These are phyloP conservation scores for Panagrolaimus sp. DNA, from an alignment of 1,140 invertebrate species.

Conservation along the genomic window DNA sequence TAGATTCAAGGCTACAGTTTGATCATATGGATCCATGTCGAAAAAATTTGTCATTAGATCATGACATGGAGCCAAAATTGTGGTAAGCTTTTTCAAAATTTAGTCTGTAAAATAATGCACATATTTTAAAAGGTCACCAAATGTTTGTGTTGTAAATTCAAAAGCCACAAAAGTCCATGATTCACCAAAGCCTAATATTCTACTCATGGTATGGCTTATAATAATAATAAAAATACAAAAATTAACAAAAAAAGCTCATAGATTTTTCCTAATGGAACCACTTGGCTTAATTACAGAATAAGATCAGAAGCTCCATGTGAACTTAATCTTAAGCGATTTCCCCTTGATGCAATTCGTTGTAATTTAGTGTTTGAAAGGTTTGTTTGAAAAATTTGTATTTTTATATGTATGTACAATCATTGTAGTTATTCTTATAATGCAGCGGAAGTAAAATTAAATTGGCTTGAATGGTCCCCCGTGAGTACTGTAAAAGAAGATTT, in stretches of 20 bases:
- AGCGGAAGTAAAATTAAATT: constrained; percentile 53
- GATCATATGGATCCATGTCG: constrained; percentile 54
- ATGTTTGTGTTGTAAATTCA: constrained; percentile 57
- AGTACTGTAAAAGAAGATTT: constrained; percentile 52
- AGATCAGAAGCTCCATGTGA: constrained; percentile 56
- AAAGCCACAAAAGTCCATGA: constrained; percentile 56
- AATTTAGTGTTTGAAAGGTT: constrained; percentile 51
- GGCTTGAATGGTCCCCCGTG: constrained; percentile 56
- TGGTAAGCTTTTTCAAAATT: constrained; percentile 36
- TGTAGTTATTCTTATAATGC: constrained; percentile 53
- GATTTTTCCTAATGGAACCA: constrained; percentile 58
- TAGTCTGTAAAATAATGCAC: not conserved
- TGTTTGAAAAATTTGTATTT: no score
- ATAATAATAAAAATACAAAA: not conserved
- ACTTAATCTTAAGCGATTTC: constrained; percentile 55
- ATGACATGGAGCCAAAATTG: constrained; percentile 57
- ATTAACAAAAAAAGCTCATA: constrained; percentile 17
- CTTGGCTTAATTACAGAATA: constrained; percentile 58
- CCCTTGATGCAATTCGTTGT: constrained; percentile 52
- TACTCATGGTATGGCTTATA: constrained; percentile 47
- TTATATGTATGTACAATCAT: no score
- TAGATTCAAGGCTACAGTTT: constrained; percentile 50
- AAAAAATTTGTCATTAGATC: constrained; percentile 54
- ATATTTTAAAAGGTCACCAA: constrained; percentile 44
- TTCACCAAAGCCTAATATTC: constrained; percentile 58